These are phyloP conservation scores for Taeniopygia guttata DNA, from an alignment of 2,797 vertebrate genomes.

Conservation along the genomic window DNA sequence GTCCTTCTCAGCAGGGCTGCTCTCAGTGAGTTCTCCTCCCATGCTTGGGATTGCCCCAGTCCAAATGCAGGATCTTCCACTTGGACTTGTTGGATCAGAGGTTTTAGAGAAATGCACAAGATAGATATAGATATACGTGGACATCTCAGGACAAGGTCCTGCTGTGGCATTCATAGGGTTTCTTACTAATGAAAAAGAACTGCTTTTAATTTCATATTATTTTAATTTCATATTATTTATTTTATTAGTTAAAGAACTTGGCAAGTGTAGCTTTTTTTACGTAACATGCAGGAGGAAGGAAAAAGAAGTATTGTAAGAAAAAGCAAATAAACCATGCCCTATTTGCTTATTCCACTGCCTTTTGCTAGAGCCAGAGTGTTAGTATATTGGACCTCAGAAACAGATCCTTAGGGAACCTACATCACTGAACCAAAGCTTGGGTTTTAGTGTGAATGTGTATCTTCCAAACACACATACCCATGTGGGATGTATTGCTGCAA, in stretches of 20 bases:
- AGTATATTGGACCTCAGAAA: neutral
- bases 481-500: neutral
- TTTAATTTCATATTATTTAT: neutral
- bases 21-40: neutral
- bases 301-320: neutral
- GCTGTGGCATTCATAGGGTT: neutral
- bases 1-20: neutral
- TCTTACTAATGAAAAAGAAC: neutral
- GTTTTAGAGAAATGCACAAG: neutral
- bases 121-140: accelerated
- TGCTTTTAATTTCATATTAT: neutral
- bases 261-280: neutral
- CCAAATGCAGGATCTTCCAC: neutral
- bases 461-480: neutral
- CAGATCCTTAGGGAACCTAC: neutral
- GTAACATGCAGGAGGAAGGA: neutral
- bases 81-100: neutral
- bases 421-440: accelerated
- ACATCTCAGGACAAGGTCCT: too few species aligned
- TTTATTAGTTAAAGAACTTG: neutral
- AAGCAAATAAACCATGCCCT: neutral
- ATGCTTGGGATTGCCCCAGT: neutral
- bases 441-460: neutral
- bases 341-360: neutral
- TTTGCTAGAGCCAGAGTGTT: neutral